These are phyloP conservation scores for Rallus limicola DNA, from an alignment of 2,113 vertebrate species.

Conservation along the genomic window DNA sequence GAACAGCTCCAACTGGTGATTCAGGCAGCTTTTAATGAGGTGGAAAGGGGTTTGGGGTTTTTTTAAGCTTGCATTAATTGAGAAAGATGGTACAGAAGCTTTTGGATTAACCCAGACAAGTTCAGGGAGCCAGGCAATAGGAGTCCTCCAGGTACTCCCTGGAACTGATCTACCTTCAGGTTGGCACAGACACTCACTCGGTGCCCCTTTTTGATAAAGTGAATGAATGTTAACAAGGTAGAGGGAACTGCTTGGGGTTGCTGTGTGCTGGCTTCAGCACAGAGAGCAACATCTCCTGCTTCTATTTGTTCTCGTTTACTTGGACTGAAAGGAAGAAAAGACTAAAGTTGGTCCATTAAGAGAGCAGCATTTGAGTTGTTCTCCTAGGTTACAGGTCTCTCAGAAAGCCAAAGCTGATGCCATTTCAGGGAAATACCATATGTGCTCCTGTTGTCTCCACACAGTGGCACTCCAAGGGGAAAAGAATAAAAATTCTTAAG, in stretches of 20 bases:
- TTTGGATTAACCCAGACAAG: not conserved
- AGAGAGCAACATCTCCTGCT: not conserved
- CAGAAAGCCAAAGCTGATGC: not conserved
- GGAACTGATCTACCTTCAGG: not conserved
- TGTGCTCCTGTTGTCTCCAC: not conserved
- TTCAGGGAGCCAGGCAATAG: not conserved
- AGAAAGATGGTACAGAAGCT: not conserved
- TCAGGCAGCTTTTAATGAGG: not conserved
- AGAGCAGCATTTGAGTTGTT: too few relatives aligned
- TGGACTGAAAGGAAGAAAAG: not conserved
- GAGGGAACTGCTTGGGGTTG: not conserved
- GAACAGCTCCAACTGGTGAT: not conserved
- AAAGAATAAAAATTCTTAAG: not conserved
- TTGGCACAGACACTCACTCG: rapidly evolving
- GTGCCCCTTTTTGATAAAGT: not conserved
- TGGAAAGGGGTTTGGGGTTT: not conserved
- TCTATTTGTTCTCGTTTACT: not conserved
- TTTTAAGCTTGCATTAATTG: not conserved
- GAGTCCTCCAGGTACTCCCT: not conserved
- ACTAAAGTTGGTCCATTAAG: not conserved
- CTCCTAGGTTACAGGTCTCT: not conserved
- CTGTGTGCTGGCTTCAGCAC: not conserved
- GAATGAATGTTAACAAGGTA: not conserved
- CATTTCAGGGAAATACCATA: not conserved
- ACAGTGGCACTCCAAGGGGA: not conserved